phyloP scores from a whole-genome alignment of 2,113 vertebrate species.

The Blennius ocellaris region DNA sequence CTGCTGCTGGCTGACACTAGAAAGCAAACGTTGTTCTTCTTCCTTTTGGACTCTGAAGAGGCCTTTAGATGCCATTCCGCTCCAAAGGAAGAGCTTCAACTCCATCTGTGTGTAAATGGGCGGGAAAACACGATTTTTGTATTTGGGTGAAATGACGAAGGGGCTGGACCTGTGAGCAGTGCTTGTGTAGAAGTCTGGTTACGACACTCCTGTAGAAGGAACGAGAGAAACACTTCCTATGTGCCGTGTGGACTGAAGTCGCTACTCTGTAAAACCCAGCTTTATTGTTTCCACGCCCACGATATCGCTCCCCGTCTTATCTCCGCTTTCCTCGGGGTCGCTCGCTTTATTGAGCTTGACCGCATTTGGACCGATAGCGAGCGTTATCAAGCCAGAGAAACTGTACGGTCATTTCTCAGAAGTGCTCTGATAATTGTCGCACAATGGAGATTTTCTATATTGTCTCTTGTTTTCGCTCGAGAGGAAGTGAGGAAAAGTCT shows the following conservation, averaged over 20 bases:
- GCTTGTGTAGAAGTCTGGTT: constrained; percentile 10
- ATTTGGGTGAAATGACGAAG: no score
- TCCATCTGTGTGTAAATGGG: not conserved
- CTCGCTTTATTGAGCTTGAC: constrained; percentile 39
- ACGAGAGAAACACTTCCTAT: constrained; percentile 5
- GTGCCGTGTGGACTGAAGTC: not conserved
- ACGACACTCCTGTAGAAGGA: not conserved
- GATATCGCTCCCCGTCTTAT: constrained; percentile 22
- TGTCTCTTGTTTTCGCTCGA: not conserved
- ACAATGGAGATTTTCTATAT: not conserved
- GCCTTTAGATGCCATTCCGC: no score
- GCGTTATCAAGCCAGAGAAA: not conserved
- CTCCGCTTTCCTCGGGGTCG: not conserved
- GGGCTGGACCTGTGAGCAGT: not conserved
- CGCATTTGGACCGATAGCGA: constrained; percentile 19
- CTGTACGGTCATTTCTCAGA: constrained; percentile 13
- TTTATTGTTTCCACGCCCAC: constrained; percentile 6
- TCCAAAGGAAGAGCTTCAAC: no score
- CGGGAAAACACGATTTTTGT: no score
- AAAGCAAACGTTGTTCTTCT: no score
- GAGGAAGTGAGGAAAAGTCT: not conserved
- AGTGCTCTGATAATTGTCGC: not conserved
- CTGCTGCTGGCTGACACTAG: no score
- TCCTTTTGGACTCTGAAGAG: no score
- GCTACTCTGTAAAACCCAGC: not conserved